Conservation (phyloP, 2,888 invertebrate genomes). For the Rotaria magnacalcarata region DNA sequence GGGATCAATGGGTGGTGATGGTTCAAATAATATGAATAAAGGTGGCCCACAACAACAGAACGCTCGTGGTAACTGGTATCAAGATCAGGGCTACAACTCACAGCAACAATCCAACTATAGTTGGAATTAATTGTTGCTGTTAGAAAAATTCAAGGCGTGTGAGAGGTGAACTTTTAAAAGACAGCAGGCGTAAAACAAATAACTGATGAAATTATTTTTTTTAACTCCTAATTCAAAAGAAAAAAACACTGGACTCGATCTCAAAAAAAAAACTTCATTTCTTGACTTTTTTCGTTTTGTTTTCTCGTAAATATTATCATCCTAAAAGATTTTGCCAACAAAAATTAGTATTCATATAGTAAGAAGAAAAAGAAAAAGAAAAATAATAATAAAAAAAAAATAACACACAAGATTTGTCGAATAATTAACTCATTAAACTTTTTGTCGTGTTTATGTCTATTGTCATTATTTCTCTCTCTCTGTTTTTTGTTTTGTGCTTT, state of each 20-base stretch:
- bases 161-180: not conserved
- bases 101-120: not conserved
- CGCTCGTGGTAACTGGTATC: not conserved
- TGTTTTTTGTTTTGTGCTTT: not conserved
- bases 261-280: not conserved
- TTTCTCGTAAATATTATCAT: not conserved
- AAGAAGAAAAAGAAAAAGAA: not conserved
- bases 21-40: not conserved
- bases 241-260: not conserved
- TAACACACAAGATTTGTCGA: not conserved
- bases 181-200: not conserved
- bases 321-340: not conserved
- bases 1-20: not conserved
- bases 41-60: not conserved
- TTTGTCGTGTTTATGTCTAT: not conserved
- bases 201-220: not conserved
- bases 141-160: not conserved
- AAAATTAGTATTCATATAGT: not conserved
- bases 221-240: not conserved
- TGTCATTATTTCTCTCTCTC: not conserved
- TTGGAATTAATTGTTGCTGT: not conserved
- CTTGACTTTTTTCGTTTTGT: not conserved
- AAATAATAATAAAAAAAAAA: not conserved
- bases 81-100: not conserved
- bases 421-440: not conserved